Conservation (phyloP, 2,888 invertebrate species). For the Abrostola tripartita region DNA sequence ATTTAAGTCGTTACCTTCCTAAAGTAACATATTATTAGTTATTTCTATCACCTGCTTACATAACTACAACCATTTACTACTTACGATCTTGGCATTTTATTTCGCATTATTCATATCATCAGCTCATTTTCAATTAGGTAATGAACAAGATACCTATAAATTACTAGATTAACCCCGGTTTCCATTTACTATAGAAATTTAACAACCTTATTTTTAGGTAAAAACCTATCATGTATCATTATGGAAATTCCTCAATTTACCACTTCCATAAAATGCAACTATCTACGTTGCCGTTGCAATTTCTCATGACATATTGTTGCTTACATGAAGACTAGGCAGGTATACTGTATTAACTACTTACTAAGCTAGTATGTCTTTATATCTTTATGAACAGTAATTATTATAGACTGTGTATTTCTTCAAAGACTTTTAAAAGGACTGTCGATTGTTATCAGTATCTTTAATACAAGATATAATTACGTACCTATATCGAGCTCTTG, state of each 20-base stretch:
- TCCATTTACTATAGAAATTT: background rate
- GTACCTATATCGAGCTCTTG: constrained; percentile 15
- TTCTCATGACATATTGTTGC: background rate
- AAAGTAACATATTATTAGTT: no score
- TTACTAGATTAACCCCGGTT: background rate
- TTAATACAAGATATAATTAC: constrained; percentile 13
- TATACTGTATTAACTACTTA: background rate
- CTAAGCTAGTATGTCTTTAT: no score
- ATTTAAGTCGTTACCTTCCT: background rate
- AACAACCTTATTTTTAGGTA: background rate
- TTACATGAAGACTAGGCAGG: background rate
- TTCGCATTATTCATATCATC: no score
- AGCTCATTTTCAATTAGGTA: no score
- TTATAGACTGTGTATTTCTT: no score
- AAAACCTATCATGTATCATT: no score
- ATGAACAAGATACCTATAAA: background rate
- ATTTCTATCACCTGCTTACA: no score
- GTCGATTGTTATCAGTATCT: constrained; percentile 21
- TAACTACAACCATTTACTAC: no score
- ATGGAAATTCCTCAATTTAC: constrained; percentile 6
- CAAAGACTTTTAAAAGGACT: constrained; percentile 13
- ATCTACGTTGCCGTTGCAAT: background rate
- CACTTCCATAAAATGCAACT: background rate
- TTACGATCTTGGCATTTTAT: no score
- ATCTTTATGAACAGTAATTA: no score